These are phyloP conservation scores for Hymenopus coronatus DNA, from an alignment of 2,888 invertebrate species.

Conservation along the genomic window DNA sequence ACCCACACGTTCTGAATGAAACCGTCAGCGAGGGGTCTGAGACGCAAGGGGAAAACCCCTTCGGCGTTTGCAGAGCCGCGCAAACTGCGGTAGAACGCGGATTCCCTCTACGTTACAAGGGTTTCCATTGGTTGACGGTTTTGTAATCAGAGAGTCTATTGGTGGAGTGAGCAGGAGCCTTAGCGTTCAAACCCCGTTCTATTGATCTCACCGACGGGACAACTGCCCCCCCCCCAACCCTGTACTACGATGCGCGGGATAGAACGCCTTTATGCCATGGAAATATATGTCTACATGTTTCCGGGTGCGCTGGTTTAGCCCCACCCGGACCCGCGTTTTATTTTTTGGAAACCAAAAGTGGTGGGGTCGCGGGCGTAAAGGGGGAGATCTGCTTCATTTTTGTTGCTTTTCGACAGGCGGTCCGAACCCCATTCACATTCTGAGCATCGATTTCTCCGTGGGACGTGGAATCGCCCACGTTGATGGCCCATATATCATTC, in stretches of 20 bases:
- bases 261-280: background rate
- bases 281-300: background rate
- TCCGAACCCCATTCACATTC: background rate
- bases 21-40: conserved; percentile 44
- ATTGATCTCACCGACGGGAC: conserved; percentile 3
- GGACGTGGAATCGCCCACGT: background rate
- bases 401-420: background rate
- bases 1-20: conserved; percentile 72
- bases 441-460: background rate
- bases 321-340: background rate
- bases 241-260: conserved; percentile 1
- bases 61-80: conserved; percentile 39
- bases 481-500: background rate
- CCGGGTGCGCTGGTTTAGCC: conserved; percentile 3
- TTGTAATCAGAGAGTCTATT: background rate
- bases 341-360: background rate
- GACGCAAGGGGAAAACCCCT: conserved; percentile 37
- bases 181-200: conserved; percentile 10
- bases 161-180: background rate
- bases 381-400: background rate
- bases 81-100: conserved; percentile 26
- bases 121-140: background rate
- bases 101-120: background rate
- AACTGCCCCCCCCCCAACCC: background rate
- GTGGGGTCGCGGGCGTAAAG: background rate